Evolutionary conservation across 2,113 vertebrate genomes (phyloP), one percentile per base, ranked within the genome.

Genomic region (Austrofundulus limnaeus): DNA sequence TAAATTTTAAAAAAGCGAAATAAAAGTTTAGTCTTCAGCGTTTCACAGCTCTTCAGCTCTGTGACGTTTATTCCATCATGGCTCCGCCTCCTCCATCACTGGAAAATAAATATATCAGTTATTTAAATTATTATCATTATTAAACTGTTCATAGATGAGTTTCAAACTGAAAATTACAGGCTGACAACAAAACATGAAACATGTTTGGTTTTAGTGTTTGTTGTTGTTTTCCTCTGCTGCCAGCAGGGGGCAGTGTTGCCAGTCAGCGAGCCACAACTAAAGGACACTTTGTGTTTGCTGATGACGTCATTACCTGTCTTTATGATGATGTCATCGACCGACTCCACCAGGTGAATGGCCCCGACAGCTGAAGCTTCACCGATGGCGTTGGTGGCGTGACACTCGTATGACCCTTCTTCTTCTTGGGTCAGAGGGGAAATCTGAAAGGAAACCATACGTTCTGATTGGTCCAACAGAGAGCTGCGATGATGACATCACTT

Each of bases 391-490:
- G 87, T 80, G n/a, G 94, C 96, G 0, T 95, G 94, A 71, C 96
- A 98, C 71, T 97, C 95, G 0, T 97, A 98, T 0, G 92, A 92
- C 25, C 96, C 96, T 16, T 85, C 94, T n/a, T 95, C 94, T 0
- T 93, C 92, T 74, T 93, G 91, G 68, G 92, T 95, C 61, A 98
- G 87, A 61, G 96, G 96, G 15, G 93, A 96, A 38, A 98, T 92
- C 96, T 98, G 70, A 39, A 75, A 54, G 3, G 4, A 59, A 49
- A 39, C 21, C 15, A 19, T 10, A 3, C 15, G 6, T n/a, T 52
- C 4, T 61, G 21, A 70, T 51, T 55, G 49, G 38, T 62, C 23
- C 25, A 15, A 38, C 5, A 15, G 4, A 11, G 3, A 8, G 4
- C 25, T 42, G 25, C 2, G 25, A 21, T 0, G 20, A 12, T 65